Base-by-base conservation (phyloP, 2,888 invertebrate species). In the Dicycla oo region DNA sequence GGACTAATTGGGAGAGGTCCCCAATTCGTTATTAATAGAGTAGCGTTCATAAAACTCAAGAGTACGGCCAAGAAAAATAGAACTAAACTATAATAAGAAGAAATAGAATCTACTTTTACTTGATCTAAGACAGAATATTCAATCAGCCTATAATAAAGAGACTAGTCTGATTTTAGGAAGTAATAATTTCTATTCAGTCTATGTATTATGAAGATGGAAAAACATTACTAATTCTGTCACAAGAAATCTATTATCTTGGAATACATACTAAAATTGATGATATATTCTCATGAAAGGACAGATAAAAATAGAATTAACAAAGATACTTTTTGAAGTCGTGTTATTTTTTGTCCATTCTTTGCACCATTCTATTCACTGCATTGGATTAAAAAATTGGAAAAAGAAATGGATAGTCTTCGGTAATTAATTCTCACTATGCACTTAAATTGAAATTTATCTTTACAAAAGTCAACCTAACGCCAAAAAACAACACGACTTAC, bases 111-210 rank as follows among this genome's bases (percentile, higher is more conserved):
- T 85, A 85, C 84, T 40, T 58, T 71, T 73, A 76, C 60, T 61
- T 72, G 51, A 75, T 79, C 85, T 85, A 85, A 81, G 58, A 79
- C 54, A 78, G 72, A 84, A 61, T 82, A 71, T 64, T 67, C 70
- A 80, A 85, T 79, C 62, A 70, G 66, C 68, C 70, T 83, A 79
- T 78, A 51, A 75, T 38, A 76, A 58, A 80, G 56, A 71, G 57
- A 77, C 79, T 83, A 64, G 69, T 74, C 78, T 73, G 73, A 62
- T 67, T 69, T 53, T 57, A 77, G 67, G 60, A 78, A 80, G 75
- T 83, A 78, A 78, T 75, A 81, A 80, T 83, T 74, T 85, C 83
- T 85, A 85, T 83, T 71, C 65, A 18, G 54, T 85, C 81, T 84
- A 85, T 70, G 53, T 80, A 73, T 69, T 69, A 72, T 74, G 65